Conservation (phyloP, 30 jellyfish, hydroid and myxozoan genomes). For the Hydractinia echinata region DNA sequence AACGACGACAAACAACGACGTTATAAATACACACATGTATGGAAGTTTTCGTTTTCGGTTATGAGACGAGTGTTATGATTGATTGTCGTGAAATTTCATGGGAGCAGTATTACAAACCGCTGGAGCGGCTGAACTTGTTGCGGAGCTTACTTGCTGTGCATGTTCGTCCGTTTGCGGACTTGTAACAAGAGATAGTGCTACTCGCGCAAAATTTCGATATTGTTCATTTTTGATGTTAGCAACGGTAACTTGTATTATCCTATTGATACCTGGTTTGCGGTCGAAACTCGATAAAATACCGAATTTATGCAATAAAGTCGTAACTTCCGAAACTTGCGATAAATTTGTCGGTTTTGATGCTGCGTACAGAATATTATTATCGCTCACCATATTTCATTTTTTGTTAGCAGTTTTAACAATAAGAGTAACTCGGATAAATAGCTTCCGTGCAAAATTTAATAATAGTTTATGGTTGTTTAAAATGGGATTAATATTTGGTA, state of each 20-base stretch:
- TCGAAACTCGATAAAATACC: slow-evolving; percentile 76
- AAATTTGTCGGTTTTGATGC: slow-evolving; percentile 91
- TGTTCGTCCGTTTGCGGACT: slow-evolving; percentile 93
- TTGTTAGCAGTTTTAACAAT: slow-evolving; percentile 62
- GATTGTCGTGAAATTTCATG: slow-evolving; percentile 43
- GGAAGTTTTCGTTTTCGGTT: too few species aligned
- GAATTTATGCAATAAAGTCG: slow-evolving; percentile 71
- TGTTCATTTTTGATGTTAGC: slow-evolving; percentile 65
- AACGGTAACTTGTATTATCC: slow-evolving; percentile 74
- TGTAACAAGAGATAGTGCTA: slow-evolving; percentile 78
- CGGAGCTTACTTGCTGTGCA: slow-evolving; percentile 99
- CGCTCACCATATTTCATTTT: slow-evolving; percentile 80
- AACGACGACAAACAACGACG: too few species aligned
- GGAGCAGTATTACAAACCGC: slow-evolving; percentile 99
- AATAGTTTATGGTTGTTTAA: slow-evolving; percentile 87
- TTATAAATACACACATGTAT: too few species aligned
- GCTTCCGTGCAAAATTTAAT: slow-evolving; percentile 88
- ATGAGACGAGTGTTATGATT: too few species aligned
- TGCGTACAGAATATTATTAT: slow-evolving; percentile 67
- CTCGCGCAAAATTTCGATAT: slow-evolving; percentile 93
- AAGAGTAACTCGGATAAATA: slow-evolving; percentile 53
- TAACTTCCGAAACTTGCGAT: slow-evolving; percentile 81
- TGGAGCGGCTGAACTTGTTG: slow-evolving; percentile 99
- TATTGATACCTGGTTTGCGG: slow-evolving; percentile 92
- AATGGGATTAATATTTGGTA: slow-evolving; percentile 45